phyloP scores from a whole-genome alignment of 2,888 invertebrate species.

The Zootermopsis nevadensis region DNA sequence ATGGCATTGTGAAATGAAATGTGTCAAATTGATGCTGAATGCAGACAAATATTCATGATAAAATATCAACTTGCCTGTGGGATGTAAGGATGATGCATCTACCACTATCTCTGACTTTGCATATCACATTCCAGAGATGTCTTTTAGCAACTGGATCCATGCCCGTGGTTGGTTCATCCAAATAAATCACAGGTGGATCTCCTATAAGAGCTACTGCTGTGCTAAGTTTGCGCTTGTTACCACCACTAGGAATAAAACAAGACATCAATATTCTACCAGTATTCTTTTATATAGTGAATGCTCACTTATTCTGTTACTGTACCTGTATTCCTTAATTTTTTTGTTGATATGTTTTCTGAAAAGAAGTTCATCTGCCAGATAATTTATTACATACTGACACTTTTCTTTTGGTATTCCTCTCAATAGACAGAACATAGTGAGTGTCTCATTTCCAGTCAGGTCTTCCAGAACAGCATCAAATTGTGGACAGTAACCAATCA shows the following conservation, averaged over 20 bases:
- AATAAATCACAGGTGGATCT: slow-evolving; percentile 74
- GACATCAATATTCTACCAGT: background rate
- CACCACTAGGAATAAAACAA: slow-evolving; percentile 67
- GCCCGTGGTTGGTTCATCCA: slow-evolving; percentile 73
- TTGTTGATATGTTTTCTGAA: slow-evolving; percentile 73
- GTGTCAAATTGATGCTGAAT: too few relatives aligned
- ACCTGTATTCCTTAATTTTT: slow-evolving; percentile 58
- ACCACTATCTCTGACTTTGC: slow-evolving; percentile 75
- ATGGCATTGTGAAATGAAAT: too few relatives aligned
- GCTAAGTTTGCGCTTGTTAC: slow-evolving; percentile 79
- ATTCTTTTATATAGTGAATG: background rate
- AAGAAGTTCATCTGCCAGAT: slow-evolving; percentile 69
- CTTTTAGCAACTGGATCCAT: slow-evolving; percentile 86
- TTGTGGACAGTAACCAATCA: slow-evolving; percentile 78
- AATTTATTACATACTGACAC: slow-evolving; percentile 59
- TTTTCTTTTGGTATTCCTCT: slow-evolving; percentile 68
- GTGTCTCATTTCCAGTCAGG: slow-evolving; percentile 76
- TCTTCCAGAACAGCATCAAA: slow-evolving; percentile 79
- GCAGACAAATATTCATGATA: too few relatives aligned
- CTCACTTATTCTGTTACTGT: slow-evolving; percentile 11
- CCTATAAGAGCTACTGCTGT: slow-evolving; percentile 79
- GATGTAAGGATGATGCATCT: slow-evolving; percentile 84
- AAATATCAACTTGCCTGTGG: slow-evolving; percentile 64
- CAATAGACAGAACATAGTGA: slow-evolving; percentile 73
- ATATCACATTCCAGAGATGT: slow-evolving; percentile 82